Base-by-base conservation (phyloP, 2,888 invertebrate species). In the Ochropleura leucogaster region DNA sequence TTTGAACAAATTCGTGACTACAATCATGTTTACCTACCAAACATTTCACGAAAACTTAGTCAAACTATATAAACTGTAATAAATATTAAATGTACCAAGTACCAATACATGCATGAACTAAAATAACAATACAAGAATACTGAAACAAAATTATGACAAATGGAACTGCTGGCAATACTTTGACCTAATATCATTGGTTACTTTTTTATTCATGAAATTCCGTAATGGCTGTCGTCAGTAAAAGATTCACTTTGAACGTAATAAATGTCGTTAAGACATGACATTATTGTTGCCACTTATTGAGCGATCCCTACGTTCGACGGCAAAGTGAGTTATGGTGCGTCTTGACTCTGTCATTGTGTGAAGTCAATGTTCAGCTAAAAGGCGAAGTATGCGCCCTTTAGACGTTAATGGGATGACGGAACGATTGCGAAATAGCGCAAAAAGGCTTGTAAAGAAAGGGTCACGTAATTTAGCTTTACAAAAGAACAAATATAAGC, bases 181-280 rank as follows among this genome's bases (percentile, higher is more conserved):
- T 72, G 77, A 73, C 67, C 59, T 78, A 59, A 67, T 60, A 72
- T 42, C 60, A 42, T 57, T 59, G 57, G 71, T 68, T 78, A 68
- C 49, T 71, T 72, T 73, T 75, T 73, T 75, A 79, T 82, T 82
- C 72, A 77, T 67, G 59, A 71, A 68, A 44, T 67, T 68, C 46
- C 18, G 68, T 72, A 66, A 74, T 46, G n/a, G 64, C 44, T 77
- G 72, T 82, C 70, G 20, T 57, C 67, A 9, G 49, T 67, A 42
- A 79, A 81, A 67, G 20, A 69, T 69, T 82, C 74, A 82, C 71
- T 82, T 74, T 74, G 46, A 81, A 70, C 63, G 8, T 84, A 74
- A 78, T 84, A 77, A 71, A 81, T 71, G 66, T 59, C 44, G 65
- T 60, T 59, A 60, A 46, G 67, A 67, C 77, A 80, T 74, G 76